A percentile compares a stretch with the other conserved stretches of the same genome.
phyloP scores from a whole-genome alignment of 92 coral and sea anemone species.

The Umimayanthus chanpuru region DNA sequence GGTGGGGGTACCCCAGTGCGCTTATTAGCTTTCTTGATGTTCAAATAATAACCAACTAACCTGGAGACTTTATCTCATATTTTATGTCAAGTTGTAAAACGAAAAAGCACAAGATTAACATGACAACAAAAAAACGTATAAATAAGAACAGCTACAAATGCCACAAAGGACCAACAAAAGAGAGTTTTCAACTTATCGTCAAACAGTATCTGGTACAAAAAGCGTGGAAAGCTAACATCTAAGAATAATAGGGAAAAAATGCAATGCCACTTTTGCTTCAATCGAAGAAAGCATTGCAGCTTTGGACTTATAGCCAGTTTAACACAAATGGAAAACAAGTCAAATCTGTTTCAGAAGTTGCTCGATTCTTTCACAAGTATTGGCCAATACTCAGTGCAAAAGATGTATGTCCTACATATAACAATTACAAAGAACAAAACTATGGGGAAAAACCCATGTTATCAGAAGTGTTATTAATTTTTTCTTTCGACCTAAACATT shows the following conservation, averaged over 20 bases:
- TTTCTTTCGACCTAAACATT: slow-evolving; percentile 6
- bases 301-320: neutral
- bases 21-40: too few species aligned
- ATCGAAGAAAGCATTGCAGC: slow-evolving; percentile 10
- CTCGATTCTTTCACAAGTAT: slow-evolving; percentile 15
- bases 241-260: slow-evolving; percentile 26
- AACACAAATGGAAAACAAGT: slow-evolving; percentile 10
- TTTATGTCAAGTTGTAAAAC: too few species aligned
- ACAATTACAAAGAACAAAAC: slow-evolving; percentile 38
- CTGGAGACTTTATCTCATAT: too few species aligned
- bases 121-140: too few species aligned
- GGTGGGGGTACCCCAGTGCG: too few species aligned
- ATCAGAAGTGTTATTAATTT: slow-evolving; percentile 32
- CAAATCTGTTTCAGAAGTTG: slow-evolving; percentile 34
- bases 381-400: slow-evolving; percentile 32
- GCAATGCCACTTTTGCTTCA: slow-evolving; percentile 3
- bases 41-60: too few species aligned
- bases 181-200: slow-evolving; percentile 10
- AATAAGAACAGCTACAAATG: slow-evolving; percentile 51
- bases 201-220: slow-evolving; percentile 32
- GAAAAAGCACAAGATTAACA: too few species aligned
- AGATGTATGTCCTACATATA: slow-evolving; percentile 7
- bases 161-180: slow-evolving; percentile 23
- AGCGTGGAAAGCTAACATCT: slow-evolving; percentile 34
- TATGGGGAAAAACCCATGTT: slow-evolving; percentile 15